Base-by-base conservation (phyloP, 1,140 invertebrate species). In the Hydropsyche tenuis region DNA sequence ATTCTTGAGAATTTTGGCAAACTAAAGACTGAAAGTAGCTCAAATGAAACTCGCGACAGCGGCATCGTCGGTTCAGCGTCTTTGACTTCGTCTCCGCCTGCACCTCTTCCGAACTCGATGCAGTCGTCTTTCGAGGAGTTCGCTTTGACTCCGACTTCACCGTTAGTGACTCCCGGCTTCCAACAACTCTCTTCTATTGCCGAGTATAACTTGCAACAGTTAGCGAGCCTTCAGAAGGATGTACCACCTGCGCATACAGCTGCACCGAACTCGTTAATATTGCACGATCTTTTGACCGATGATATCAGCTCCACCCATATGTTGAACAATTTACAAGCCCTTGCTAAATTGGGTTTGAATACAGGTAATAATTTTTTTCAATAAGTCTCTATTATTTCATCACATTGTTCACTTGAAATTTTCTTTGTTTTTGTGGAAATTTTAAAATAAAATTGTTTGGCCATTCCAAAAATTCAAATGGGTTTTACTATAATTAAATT, bases 241-340 rank as follows among this genome's bases (percentile, higher is more conserved):
- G 82, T 81, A 16, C 81, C 80, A 18, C 87, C 78, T 86, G 86
- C 89, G 6, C 89, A 89, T 74, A 88, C 90, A 51, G 87, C 90
- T 73, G 81, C 86, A 75, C 81, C 83, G 5, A 80, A 82, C 62
- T 79, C 86, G 0, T 93, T 93, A 73, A 92, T 88, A 71, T 80
- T 93, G 72, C 90, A 89, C 9, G 92, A 94, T 79, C 84, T 94
- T 68, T 87, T 94, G 37, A 87, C 89, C 69, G 92, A 92, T 27
- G 92, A 94, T 80, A 80, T 88, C 1, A 88, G 84, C 76, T 88
- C 89, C 11, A 89, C 90, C 80, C 92, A 93, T 81, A 90, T 93
- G 43, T 89, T 93, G 74, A 94, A 94, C 80, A 96, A 96, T 85
- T 86, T 96, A 66, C 93, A 95, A 80, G 93, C 93, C 16, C 87